Conservation (phyloP, 2,113 vertebrate genomes). For the Oxygymnocypris stewartii region DNA sequence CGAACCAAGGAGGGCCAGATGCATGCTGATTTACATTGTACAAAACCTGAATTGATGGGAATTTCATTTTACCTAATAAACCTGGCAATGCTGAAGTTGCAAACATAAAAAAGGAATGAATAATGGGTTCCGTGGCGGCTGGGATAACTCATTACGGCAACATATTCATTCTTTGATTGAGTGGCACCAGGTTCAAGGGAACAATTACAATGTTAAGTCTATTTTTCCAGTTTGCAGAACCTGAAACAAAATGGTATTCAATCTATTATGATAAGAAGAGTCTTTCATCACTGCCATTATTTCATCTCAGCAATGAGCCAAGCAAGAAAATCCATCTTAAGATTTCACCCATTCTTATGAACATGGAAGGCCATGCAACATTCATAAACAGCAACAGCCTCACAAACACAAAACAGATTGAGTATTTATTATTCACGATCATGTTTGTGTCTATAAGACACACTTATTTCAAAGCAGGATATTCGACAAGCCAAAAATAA, state of each 20-base stretch:
- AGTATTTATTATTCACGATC: background rate
- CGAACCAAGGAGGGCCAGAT: slow-evolving; percentile 55
- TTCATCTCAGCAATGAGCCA: slow-evolving; percentile 27
- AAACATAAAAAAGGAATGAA: slow-evolving; percentile 50
- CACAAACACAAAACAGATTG: background rate
- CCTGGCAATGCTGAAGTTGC: slow-evolving; percentile 51
- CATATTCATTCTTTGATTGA: slow-evolving; percentile 34
- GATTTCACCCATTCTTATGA: background rate
- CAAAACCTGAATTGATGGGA: slow-evolving; percentile 64
- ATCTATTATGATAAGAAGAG: slow-evolving; percentile 4
- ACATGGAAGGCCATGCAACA: background rate
- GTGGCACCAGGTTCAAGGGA: slow-evolving; percentile 52
- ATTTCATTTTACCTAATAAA: slow-evolving; percentile 59
- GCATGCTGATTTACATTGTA: slow-evolving; percentile 67
- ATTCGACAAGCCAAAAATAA: background rate
- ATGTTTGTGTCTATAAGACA: too few relatives aligned
- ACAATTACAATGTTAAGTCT: slow-evolving; percentile 3
- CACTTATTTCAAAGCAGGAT: background rate
- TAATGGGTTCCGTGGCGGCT: slow-evolving; percentile 21
- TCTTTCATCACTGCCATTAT: background rate
- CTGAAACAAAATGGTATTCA: slow-evolving; percentile 21
- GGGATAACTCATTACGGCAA: slow-evolving; percentile 42
- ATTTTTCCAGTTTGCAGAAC: background rate
- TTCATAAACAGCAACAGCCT: background rate
- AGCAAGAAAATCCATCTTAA: slow-evolving; percentile 22